Percentiles rank a stretch among this genome's conserved stretches.
Conservation (phyloP, 2,113 vertebrate genomes). For the Brachionichthys hirsutus region DNA sequence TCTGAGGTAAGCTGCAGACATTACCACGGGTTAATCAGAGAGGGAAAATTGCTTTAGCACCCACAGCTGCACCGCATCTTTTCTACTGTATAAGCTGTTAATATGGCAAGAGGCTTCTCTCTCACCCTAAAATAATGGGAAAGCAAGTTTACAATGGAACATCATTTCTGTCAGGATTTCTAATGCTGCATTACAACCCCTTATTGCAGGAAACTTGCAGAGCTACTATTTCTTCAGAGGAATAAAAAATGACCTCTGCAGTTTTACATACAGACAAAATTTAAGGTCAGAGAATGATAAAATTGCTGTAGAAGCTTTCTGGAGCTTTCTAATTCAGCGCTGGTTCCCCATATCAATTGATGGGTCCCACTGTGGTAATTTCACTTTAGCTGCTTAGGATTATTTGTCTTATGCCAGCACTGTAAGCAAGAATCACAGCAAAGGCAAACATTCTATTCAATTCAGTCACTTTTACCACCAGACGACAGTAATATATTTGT, state of each 20-base stretch:
- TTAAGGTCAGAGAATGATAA: slow-evolving; percentile 22
- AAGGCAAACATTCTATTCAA: no score
- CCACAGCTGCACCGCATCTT: slow-evolving; percentile 31
- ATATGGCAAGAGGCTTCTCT: slow-evolving; percentile 46
- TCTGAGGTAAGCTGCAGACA: slow-evolving; percentile 27
- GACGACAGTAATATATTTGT: no score
- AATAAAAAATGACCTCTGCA: slow-evolving; percentile 9
- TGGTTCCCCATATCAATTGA: background rate
- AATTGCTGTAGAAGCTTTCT: slow-evolving; percentile 1
- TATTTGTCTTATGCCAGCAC: background rate
- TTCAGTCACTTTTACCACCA: no score
- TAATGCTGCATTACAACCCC: slow-evolving; percentile 24
- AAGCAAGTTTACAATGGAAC: slow-evolving; percentile 39
- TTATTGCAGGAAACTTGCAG: slow-evolving; percentile 24
- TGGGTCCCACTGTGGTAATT: background rate
- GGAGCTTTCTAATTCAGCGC: background rate
- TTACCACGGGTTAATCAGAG: slow-evolving; percentile 42
- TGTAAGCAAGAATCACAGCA: background rate
- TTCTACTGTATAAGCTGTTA: slow-evolving; percentile 48
- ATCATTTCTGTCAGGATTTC: slow-evolving; percentile 37
- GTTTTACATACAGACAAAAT: slow-evolving; percentile 13
- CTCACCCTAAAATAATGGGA: slow-evolving; percentile 46
- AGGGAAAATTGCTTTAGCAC: slow-evolving; percentile 46
- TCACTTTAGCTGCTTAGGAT: background rate
- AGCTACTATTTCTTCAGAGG: slow-evolving; percentile 13